phyloP scores from a whole-genome alignment of 2,797 vertebrate genomes.

The Phoeniculus purpureus region DNA sequence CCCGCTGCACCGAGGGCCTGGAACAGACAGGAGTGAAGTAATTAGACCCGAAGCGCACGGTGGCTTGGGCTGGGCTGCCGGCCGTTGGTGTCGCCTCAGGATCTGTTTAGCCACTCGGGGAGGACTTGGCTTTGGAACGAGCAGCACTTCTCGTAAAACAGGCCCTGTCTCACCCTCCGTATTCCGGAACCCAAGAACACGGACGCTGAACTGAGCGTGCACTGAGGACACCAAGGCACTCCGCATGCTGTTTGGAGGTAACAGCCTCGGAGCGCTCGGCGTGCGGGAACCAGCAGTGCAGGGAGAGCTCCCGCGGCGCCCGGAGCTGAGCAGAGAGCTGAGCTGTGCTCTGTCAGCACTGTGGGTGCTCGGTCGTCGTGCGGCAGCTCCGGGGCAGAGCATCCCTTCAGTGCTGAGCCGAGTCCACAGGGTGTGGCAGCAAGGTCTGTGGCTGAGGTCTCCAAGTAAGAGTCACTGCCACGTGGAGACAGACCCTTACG shows the following conservation, averaged over 20 bases:
- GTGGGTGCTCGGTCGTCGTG: background rate
- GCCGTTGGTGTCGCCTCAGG: background rate
- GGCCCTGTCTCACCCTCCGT: background rate
- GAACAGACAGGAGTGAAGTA: background rate
- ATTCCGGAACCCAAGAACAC: too few relatives aligned
- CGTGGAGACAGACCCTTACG: accelerated
- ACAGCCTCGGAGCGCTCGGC: too few relatives aligned
- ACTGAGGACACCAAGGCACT: too few relatives aligned
- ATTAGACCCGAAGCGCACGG: background rate
- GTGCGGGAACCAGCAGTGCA: background rate
- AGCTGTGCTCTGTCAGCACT: accelerated
- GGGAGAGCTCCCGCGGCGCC: background rate
- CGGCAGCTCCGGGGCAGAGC: background rate
- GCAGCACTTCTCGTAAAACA: background rate
- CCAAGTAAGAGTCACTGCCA: accelerated
- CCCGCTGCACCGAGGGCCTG: background rate
- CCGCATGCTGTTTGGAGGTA: too few relatives aligned
- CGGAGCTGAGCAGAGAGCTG: accelerated
- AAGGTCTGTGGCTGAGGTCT: background rate
- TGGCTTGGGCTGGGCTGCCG: background rate
- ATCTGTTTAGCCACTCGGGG: background rate
- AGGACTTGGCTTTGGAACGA: background rate
- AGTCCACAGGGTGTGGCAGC: background rate
- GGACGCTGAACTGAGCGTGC: too few relatives aligned
- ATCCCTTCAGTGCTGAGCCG: accelerated